Conservation (phyloP, 2,113 vertebrate genomes). For the Desmodus rotundus region DNA sequence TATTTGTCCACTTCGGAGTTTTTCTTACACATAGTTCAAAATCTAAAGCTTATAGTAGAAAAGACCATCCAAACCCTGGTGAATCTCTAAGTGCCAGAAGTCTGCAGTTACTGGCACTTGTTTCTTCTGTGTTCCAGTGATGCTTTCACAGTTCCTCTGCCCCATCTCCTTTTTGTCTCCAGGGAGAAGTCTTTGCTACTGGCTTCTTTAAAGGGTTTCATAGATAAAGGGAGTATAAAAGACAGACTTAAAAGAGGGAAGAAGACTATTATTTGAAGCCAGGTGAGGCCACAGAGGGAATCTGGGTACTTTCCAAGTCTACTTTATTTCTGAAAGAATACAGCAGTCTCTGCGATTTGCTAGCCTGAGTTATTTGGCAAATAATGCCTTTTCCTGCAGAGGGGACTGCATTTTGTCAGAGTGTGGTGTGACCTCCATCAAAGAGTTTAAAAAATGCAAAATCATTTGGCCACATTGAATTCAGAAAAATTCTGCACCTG, state of each 20-base stretch:
- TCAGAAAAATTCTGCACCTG: not conserved
- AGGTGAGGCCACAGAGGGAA: not conserved
- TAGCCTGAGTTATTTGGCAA: not conserved
- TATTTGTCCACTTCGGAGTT: not conserved
- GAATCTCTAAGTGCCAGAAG: not conserved
- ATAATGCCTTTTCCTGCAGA: not conserved
- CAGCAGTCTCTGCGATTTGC: not conserved
- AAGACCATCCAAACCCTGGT: not conserved
- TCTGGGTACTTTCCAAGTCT: not conserved
- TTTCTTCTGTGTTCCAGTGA: not conserved
- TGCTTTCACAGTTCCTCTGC: not conserved
- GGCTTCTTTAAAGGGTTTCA: conserved; percentile 9
- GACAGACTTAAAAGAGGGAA: not conserved
- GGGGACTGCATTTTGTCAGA: not conserved
- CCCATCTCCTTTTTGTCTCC: not conserved
- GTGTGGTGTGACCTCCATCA: not conserved
- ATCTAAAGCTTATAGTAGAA: not conserved
- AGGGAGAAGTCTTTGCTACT: conserved; percentile 11
- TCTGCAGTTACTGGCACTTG: not conserved
- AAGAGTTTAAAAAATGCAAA: conserved; percentile 16
- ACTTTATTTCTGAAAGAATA: not conserved
- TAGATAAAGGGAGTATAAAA: conserved; percentile 42
- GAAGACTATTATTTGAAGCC: conserved; percentile 8
- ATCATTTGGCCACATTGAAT: not conserved
- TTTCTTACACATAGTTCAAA: not conserved